These are phyloP conservation scores for Grammomys dolichurus DNA, from an alignment of 2,113 vertebrate genomes.

Conservation along the genomic window DNA sequence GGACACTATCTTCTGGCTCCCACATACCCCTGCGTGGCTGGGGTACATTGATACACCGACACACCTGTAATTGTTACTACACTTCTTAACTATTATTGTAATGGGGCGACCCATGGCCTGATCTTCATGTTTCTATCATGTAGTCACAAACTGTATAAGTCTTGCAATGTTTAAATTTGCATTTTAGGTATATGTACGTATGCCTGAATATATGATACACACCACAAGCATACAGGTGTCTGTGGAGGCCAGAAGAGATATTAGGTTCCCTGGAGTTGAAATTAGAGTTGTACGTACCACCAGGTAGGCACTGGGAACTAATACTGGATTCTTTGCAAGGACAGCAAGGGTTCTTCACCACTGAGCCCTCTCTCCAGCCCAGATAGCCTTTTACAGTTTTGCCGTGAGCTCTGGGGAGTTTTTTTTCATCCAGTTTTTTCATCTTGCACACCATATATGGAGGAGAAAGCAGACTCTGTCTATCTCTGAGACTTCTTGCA, in stretches of 20 bases:
- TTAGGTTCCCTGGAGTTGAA: neutral
- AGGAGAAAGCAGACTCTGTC: neutral
- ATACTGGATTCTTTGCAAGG: neutral
- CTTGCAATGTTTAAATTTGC: neutral
- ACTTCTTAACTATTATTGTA: neutral
- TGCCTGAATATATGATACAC: neutral
- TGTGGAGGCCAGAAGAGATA: neutral
- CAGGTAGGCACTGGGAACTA: neutral
- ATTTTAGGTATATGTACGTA: neutral
- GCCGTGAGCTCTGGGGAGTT: neutral
- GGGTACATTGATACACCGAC: too few relatives aligned
- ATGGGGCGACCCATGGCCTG: neutral
- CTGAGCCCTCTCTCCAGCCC: neutral
- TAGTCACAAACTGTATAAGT: neutral
- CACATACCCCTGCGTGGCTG: neutral
- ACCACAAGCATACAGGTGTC: too few relatives aligned
- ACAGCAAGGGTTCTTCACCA: neutral
- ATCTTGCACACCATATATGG: neutral
- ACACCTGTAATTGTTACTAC: neutral
- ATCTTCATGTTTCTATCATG: neutral
- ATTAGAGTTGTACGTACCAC: too few relatives aligned
- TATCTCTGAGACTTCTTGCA: accelerated
- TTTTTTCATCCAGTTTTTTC: neutral
- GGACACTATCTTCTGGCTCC: too few relatives aligned
- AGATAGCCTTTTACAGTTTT: neutral